Evolutionary conservation across 2,797 vertebrate genomes (phyloP).

Genomic region (Sphaeramia orbicularis): DNA sequence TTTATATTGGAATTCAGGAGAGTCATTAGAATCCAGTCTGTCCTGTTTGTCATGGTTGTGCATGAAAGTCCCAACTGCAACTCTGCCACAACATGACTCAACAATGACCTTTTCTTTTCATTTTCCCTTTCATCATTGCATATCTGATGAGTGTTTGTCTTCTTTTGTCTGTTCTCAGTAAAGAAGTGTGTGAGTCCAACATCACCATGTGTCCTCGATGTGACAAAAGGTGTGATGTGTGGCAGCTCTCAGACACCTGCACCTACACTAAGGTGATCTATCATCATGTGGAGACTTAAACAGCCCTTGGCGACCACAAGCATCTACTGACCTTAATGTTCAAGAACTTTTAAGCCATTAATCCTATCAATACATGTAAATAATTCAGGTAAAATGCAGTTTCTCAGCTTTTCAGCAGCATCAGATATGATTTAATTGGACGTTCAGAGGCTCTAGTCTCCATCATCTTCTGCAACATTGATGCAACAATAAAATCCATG

Average conservation of each 20-base stretch:
- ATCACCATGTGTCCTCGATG: slow-evolving; percentile 92
- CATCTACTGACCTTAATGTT: too few relatives aligned
- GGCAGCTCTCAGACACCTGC: slow-evolving; percentile 91
- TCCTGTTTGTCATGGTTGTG: slow-evolving; percentile 9
- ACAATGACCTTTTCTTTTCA: background rate
- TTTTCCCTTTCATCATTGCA: background rate
- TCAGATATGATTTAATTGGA: too few relatives aligned
- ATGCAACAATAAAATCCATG: too few relatives aligned
- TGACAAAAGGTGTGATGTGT: slow-evolving; percentile 84
- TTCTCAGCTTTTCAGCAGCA: too few relatives aligned
- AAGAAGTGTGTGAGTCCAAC: slow-evolving; percentile 90
- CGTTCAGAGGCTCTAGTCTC: too few relatives aligned
- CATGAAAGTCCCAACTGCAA: slow-evolving; percentile 1
- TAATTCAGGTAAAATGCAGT: too few relatives aligned
- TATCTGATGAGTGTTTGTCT: background rate
- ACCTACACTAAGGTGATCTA: slow-evolving; percentile 89
- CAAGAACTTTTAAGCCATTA: too few relatives aligned
- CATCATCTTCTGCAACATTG: too few relatives aligned
- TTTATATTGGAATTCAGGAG: background rate
- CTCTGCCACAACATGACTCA: background rate
- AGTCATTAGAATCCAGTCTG: background rate
- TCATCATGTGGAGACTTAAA: background rate
- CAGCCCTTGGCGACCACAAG: too few relatives aligned
- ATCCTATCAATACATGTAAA: too few relatives aligned
- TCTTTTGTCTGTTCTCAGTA: slow-evolving; percentile 76